These are phyloP conservation scores for Julus scanicus DNA, from an alignment of 2,888 invertebrate genomes.

Conservation along the genomic window DNA sequence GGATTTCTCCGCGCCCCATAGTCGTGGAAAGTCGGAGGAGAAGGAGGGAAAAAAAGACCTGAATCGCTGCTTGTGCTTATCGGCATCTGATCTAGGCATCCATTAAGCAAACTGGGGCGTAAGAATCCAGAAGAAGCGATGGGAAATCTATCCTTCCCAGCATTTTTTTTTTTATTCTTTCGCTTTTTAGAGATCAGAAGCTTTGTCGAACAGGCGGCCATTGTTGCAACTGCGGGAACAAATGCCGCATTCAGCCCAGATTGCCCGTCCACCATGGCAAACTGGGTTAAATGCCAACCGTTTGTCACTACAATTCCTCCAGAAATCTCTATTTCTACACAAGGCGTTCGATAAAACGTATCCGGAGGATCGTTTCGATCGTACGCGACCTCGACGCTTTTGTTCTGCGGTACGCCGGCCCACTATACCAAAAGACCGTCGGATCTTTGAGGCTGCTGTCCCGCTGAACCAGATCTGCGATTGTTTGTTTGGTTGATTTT, in stretches of 20 bases:
- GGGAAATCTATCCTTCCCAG: background rate
- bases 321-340: background rate
- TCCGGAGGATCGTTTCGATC: background rate
- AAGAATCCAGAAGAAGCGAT: constrained; percentile 11
- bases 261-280: background rate
- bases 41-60: background rate
- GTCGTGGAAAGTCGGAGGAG: background rate
- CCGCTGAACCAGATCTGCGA: background rate
- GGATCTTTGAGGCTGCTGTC: background rate
- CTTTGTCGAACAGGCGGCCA: background rate
- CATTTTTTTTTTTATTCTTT: background rate
- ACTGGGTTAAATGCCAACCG: background rate
- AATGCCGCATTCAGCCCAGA: background rate
- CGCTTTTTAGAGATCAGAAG: background rate
- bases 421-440: background rate
- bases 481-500: too few species aligned
- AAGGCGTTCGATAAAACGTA: background rate
- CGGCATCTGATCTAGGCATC: background rate
- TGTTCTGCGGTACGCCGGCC: background rate
- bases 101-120: constrained; percentile 3
- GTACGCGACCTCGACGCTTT: background rate
- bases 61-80: background rate
- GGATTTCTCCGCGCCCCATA: background rate
- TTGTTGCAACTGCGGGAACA: constrained; percentile 1
- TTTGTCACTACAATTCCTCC: background rate